A percentile compares a stretch with the other conserved stretches of the same genome.
phyloP scores from a whole-genome alignment of 2,113 vertebrate genomes.

The Etheostoma cragini region DNA sequence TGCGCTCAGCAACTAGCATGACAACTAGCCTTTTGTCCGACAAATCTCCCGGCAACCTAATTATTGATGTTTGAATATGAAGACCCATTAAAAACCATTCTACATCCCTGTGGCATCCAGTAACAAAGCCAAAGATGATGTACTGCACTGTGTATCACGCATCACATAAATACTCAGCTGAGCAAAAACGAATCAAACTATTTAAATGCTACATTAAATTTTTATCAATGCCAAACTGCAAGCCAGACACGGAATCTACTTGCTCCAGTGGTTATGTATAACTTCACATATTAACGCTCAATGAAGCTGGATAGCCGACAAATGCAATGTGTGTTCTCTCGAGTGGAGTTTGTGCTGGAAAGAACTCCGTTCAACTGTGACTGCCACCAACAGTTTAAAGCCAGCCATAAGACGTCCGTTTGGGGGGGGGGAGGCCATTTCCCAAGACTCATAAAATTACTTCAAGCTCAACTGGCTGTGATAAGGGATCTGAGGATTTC shows the following conservation, averaged over 20 bases:
- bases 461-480: conserved; percentile 46
- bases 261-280: conserved; percentile 11
- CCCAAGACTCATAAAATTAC: conserved; percentile 44
- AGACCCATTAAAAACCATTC: conserved; percentile 1
- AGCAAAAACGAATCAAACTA: conserved; percentile 7
- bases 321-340: background rate
- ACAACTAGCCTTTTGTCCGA: background rate
- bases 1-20: background rate
- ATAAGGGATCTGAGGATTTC: conserved; percentile 55
- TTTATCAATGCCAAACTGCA: conserved; percentile 29
- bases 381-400: conserved; percentile 22
- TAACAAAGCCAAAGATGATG: conserved; percentile 19
- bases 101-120: conserved; percentile 3
- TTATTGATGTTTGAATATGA: conserved; percentile 22
- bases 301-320: background rate
- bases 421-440: conserved; percentile 29
- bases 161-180: conserved; percentile 22
- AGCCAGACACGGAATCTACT: background rate
- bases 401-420: conserved; percentile 8
- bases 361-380: conserved; percentile 20
- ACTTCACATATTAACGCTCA: conserved; percentile 2
- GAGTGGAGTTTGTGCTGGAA: conserved; percentile 27
- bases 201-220: conserved; percentile 59
- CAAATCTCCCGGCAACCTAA: conserved; percentile 3
- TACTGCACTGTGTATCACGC: background rate